Conservation (phyloP, 2,113 vertebrate genomes). For the Grus americana region DNA sequence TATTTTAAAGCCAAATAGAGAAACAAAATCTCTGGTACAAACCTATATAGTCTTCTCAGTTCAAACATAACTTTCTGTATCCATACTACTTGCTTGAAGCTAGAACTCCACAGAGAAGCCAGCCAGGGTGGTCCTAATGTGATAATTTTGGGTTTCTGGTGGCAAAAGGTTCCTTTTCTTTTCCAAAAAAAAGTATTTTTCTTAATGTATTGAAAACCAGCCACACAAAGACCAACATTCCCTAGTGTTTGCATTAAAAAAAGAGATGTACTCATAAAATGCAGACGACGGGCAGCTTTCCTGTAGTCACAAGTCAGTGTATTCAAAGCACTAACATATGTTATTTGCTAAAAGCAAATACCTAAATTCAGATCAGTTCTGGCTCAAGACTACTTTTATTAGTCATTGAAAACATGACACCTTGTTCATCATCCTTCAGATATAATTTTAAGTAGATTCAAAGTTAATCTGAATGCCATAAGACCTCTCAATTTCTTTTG, state of each 20-base stretch:
- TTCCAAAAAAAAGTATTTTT: not conserved
- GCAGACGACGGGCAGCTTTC: not conserved
- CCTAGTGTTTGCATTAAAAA: not conserved
- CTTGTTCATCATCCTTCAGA: not conserved
- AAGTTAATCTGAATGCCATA: not conserved
- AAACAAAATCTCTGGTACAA: not conserved
- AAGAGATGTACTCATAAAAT: not conserved
- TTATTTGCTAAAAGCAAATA: not conserved
- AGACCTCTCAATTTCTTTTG: not conserved
- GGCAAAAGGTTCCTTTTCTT: not conserved
- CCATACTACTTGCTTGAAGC: not conserved
- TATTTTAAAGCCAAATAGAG: not conserved
- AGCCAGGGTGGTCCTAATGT: slow-evolving; percentile 40
- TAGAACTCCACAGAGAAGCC: not conserved
- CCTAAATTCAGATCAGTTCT: not conserved
- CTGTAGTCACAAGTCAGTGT: not conserved
- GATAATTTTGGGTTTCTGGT: slow-evolving; percentile 39
- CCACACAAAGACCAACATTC: slow-evolving; percentile 10
- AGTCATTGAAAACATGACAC: not conserved
- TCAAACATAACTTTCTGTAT: not conserved
- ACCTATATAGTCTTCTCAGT: not conserved
- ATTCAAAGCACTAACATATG: not conserved
- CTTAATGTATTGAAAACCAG: not conserved
- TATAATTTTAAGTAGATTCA: not conserved
- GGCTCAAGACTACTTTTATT: not conserved